These are phyloP conservation scores for Geophilus truncorum DNA, from an alignment of 2,888 invertebrate species.

Conservation along the genomic window DNA sequence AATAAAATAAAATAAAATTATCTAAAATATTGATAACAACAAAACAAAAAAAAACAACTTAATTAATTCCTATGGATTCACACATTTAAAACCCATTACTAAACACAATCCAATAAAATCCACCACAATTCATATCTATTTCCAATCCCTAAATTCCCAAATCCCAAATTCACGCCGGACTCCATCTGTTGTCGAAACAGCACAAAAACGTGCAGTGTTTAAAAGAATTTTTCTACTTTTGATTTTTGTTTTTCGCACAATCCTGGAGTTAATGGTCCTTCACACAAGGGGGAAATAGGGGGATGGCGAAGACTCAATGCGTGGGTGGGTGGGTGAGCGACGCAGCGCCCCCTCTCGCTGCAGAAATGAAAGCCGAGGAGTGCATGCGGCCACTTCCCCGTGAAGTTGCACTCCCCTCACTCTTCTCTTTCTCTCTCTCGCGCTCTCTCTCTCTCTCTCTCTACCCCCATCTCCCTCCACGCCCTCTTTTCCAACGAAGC, in stretches of 20 bases:
- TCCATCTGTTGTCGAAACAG: neutral
- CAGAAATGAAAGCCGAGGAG: neutral
- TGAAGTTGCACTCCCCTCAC: slow-evolving; percentile 19
- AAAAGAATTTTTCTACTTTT: neutral
- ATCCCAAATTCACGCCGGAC: too few relatives aligned
- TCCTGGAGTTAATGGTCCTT: neutral
- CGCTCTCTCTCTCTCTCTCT: neutral
- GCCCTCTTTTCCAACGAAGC: neutral
- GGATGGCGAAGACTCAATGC: neutral
- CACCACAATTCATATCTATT: too few relatives aligned
- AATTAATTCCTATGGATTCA: too few relatives aligned
- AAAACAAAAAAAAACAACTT: too few relatives aligned
- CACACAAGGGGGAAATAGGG: neutral
- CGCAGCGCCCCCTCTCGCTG: neutral
- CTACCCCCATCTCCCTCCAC: neutral
- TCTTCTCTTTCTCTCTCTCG: slow-evolving; percentile 30
- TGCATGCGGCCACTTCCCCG: neutral
- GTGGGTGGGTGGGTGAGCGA: neutral
- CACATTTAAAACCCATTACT: too few relatives aligned
- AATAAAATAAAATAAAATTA: too few relatives aligned
- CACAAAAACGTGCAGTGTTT: neutral
- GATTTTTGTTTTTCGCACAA: neutral
- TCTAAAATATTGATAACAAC: too few relatives aligned
- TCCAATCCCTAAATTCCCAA: too few relatives aligned
- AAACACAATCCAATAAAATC: too few relatives aligned